Evolutionary conservation across 2,797 vertebrate species (phyloP).

Genomic region (Falco cherrug): DNA sequence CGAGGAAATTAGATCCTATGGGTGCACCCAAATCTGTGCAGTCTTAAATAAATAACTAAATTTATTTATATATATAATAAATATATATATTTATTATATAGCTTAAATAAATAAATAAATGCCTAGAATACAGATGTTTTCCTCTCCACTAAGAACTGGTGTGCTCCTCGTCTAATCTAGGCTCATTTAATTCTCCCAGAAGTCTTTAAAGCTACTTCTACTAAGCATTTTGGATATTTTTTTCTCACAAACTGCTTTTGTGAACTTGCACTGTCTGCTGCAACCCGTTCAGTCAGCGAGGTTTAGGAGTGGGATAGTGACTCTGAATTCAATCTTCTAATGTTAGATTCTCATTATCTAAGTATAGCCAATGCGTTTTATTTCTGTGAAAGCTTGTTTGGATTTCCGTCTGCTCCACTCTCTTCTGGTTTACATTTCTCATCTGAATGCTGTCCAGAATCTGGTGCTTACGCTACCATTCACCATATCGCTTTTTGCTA

Average conservation of each 20-base stretch:
- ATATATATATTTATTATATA: no score
- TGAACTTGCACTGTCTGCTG: slow-evolving; percentile 3
- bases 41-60: neutral
- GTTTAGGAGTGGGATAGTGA: neutral
- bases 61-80: no score
- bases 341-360: slow-evolving; percentile 45
- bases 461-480: slow-evolving; percentile 46
- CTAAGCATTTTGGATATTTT: neutral
- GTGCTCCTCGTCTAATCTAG: neutral
- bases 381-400: slow-evolving; percentile 60
- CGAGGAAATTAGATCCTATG: neutral
- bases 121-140: neutral
- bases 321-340: slow-evolving; percentile 24
- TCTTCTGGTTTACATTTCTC: slow-evolving; percentile 58
- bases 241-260: neutral
- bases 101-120: neutral
- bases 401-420: slow-evolving; percentile 34
- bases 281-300: neutral
- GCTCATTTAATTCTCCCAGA: neutral
- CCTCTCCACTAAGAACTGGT: neutral
- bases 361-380: neutral
- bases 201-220: slow-evolving; percentile 3
- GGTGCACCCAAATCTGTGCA: neutral
- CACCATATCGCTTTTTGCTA: slow-evolving; percentile 66
- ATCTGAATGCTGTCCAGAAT: slow-evolving; percentile 51